Conservation (phyloP, 1,140 invertebrate genomes). For the Lepidurus apus region DNA sequence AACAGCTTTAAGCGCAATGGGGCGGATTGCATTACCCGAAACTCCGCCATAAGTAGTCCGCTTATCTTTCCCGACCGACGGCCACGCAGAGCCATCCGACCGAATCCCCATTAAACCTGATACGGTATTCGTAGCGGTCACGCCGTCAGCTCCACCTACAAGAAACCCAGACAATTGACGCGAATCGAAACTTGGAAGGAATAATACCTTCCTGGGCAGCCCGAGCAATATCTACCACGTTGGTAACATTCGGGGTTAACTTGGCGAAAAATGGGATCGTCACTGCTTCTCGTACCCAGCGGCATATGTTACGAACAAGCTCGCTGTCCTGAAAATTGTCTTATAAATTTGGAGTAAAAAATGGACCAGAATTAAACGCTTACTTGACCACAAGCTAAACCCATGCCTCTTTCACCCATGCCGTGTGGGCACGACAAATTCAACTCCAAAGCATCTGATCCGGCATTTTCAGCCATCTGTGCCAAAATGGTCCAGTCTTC, state of each 20-base stretch:
- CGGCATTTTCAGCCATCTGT: constrained; percentile 69
- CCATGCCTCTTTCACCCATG: constrained; percentile 97
- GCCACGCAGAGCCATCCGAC: constrained; percentile 79
- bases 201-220: constrained; percentile 78
- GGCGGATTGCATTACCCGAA: constrained; percentile 90
- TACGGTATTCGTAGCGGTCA: constrained; percentile 96
- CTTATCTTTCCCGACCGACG: constrained; percentile 71
- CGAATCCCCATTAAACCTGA: constrained; percentile 78
- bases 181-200: neutral
- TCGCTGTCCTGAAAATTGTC: constrained; percentile 61
- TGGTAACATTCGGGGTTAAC: constrained; percentile 94
- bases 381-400: constrained; percentile 92
- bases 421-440: constrained; percentile 98
- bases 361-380: constrained; percentile 28
- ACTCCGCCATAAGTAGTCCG: constrained; percentile 93
- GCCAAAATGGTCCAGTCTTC: constrained; percentile 84
- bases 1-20: constrained; percentile 81
- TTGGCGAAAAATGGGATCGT: constrained; percentile 98
- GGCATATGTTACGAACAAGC: constrained; percentile 80
- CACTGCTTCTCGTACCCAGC: constrained; percentile 77
- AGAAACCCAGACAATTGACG: constrained; percentile 29
- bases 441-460: constrained; percentile 89
- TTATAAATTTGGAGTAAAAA: constrained; percentile 23
- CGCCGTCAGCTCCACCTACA: constrained; percentile 80
- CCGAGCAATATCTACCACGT: constrained; percentile 78